Base-by-base conservation (phyloP, 2,888 invertebrate species). In the Yponomeuta plumbellus region DNA sequence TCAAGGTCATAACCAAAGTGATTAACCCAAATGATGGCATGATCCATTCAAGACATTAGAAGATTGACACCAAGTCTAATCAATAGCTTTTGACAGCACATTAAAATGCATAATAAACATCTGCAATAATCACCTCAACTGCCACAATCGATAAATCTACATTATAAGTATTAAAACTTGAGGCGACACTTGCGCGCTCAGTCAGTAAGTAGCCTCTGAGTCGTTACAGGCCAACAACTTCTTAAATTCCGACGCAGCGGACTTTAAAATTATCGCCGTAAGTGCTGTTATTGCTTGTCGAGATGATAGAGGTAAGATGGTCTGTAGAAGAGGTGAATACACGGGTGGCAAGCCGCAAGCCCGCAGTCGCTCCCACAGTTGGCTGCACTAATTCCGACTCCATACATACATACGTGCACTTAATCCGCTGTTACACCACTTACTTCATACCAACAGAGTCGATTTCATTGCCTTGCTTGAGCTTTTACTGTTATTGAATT, bases 311-410 rank as follows among this genome's bases (percentile, higher is more conserved):
- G 44, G 44, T 17, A 52, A 52, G 44, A 17, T 52, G 44, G 44
- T 34, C 61, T 44, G 40, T 21, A 13, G 21, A 40, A 40, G 59
- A 66, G 65, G 59, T 59, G 59, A 66, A 58, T 22, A 58, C 44
- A 74, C 82, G 86, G 88, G 87, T 86, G 88, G 87, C 80, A 84
- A 85, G 85, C 89, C 88, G 74, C 88, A 88, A 80, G 66, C 57
- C 80, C 78, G 75, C 79, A 76, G 70, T 69, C 74, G 73, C 75
- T 71, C 72, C 72, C 73, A 75, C 86, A 83, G 83, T 85, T 77
- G 78, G 79, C 77, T 86, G 90, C 80, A 74, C 86, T 86, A 83
- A 89, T 88, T 78, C 84, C 80, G 26, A 40, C 64, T 39, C 75
- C 72, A 74, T 80, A 76, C 80, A 80, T 79, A 59, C 59, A 59